Conservation (phyloP, 2,797 vertebrate species). For the Sparus aurata region DNA sequence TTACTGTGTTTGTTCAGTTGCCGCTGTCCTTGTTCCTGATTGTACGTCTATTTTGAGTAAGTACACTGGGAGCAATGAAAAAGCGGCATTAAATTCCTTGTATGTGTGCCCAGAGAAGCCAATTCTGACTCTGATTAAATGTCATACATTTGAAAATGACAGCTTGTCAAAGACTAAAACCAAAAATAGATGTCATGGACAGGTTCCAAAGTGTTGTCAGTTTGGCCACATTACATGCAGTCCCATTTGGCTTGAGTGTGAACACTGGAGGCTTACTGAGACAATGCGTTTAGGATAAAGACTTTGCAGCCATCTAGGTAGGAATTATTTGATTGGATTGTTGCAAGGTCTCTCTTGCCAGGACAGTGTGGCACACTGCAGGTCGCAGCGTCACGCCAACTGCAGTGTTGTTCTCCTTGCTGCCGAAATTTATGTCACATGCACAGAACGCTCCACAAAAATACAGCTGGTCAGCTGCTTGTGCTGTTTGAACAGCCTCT, state of each 20-base stretch:
- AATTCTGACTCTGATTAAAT: neutral
- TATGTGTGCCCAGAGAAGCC: too few relatives aligned
- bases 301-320: conserved; percentile 37
- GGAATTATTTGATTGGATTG: conserved; percentile 69
- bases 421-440: conserved; percentile 7
- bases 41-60: too few relatives aligned
- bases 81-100: too few relatives aligned
- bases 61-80: too few relatives aligned
- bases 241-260: conserved; percentile 20
- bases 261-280: conserved; percentile 37
- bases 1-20: too few relatives aligned
- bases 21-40: too few relatives aligned
- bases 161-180: neutral
- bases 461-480: neutral
- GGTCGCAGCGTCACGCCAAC: conserved; percentile 25
- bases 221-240: neutral
- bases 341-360: conserved; percentile 45
- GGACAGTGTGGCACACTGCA: conserved; percentile 42
- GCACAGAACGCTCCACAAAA: conserved; percentile 4
- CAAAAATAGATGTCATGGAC: conserved; percentile 4
- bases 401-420: neutral
- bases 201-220: neutral
- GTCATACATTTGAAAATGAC: neutral
- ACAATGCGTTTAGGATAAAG: conserved; percentile 42
- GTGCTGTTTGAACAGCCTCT: neutral